These are phyloP conservation scores for Corythornis vintsioides DNA, from an alignment of 2,113 vertebrate genomes.

Conservation along the genomic window DNA sequence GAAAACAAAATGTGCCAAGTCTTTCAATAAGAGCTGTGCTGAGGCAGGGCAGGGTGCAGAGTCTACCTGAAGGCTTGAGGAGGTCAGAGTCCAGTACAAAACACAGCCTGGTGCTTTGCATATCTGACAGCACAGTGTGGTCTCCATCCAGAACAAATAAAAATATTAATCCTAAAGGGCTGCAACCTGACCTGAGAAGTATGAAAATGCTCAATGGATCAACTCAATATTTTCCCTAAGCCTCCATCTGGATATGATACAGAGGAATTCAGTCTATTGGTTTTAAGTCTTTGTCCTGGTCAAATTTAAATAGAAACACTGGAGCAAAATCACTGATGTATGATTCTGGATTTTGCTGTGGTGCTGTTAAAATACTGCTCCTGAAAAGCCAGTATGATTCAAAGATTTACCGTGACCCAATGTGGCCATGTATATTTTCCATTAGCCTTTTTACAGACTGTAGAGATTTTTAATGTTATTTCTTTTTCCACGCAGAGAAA, in stretches of 20 bases:
- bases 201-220: not conserved
- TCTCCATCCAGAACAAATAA: not conserved
- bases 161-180: not conserved
- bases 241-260: not conserved
- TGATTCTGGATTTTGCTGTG: not conserved
- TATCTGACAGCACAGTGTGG: not conserved
- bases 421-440: not conserved
- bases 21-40: not conserved
- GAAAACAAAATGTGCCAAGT: not conserved
- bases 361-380: not conserved
- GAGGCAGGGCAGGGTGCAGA: not conserved
- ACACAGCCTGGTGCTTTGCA: not conserved
- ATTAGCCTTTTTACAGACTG: not conserved
- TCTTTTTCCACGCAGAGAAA: not conserved
- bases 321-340: not conserved
- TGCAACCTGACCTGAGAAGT: not conserved
- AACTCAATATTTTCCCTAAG: not conserved
- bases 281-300: not conserved
- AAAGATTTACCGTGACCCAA: not conserved
- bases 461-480: not conserved
- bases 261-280: not conserved
- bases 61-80: not conserved
- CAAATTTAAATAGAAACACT: not conserved
- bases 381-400: not conserved
- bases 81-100: not conserved